Conservation (phyloP, 2,797 vertebrate genomes). For the Neoniphon sammara region DNA sequence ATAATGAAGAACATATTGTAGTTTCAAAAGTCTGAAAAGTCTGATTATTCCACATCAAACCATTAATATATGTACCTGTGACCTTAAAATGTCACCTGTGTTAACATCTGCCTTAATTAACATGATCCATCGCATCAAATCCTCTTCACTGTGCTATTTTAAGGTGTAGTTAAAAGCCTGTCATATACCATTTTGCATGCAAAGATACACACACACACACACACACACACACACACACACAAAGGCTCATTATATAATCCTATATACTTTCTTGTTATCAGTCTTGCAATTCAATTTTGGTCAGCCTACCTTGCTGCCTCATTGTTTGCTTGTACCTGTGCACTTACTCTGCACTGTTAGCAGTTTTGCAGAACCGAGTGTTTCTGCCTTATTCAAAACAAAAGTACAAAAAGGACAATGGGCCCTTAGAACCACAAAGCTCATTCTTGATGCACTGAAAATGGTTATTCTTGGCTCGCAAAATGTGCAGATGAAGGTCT, state of each 20-base stretch:
- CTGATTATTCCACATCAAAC: too few species aligned
- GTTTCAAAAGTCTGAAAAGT: too few species aligned
- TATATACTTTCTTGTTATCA: background rate
- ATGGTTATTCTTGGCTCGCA: background rate
- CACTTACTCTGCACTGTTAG: background rate
- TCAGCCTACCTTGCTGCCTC: background rate
- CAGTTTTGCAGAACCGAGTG: background rate
- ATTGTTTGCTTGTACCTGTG: background rate
- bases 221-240: background rate
- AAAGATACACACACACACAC: background rate
- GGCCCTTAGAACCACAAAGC: slow-evolving; percentile 2
- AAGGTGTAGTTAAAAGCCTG: background rate
- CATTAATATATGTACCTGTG: too few species aligned
- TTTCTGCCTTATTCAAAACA: background rate
- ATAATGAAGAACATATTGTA: too few species aligned
- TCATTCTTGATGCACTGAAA: slow-evolving; percentile 9
- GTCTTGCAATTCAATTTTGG: background rate
- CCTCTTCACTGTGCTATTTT: background rate
- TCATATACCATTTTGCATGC: too few species aligned
- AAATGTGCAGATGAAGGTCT: slow-evolving; percentile 6
- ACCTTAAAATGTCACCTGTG: too few species aligned
- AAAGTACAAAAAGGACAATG: background rate
- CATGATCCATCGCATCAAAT: too few species aligned
- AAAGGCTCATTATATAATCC: too few species aligned
- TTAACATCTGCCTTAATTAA: too few species aligned